Percentiles rank a stretch among this genome's conserved stretches.
Conservation (phyloP, 2,113 vertebrate species). For the Misgurnus anguillicaudatus region DNA sequence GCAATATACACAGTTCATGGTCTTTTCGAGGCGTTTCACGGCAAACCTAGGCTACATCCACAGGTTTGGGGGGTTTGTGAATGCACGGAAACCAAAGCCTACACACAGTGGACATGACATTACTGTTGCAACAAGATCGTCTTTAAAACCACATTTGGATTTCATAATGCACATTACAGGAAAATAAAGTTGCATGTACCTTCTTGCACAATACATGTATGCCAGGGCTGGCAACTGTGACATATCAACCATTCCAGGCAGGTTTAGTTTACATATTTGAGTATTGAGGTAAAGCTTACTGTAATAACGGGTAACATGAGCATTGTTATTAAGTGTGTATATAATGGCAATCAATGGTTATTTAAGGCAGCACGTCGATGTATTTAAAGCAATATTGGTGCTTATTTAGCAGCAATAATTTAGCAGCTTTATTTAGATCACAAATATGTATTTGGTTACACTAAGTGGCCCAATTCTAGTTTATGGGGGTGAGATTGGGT, state of each 20-base stretch:
- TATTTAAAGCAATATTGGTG: no score
- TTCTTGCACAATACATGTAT: neutral
- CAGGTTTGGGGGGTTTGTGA: conserved; percentile 30
- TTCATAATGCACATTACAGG: neutral
- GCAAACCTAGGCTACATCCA: conserved; percentile 33
- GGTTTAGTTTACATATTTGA: neutral
- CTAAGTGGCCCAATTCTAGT: neutral
- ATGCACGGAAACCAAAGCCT: conserved; percentile 1
- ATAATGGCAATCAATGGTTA: neutral
- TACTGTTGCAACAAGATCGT: neutral
- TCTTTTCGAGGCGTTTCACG: neutral
- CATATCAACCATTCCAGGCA: neutral
- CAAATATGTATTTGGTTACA: neutral
- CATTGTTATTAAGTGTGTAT: no score
- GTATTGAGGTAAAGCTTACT: neutral
- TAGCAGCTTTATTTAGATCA: no score
- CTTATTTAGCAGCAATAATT: no score
- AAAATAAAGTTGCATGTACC: neutral
- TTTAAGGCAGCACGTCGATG: neutral
- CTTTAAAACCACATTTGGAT: neutral
- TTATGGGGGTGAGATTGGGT: neutral
- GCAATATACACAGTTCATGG: neutral
- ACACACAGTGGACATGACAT: neutral
- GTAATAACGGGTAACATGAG: neutral
- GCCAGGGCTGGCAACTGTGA: neutral